Conservation (phyloP, 2,113 vertebrate species). For the Microcebus ravelobensis region DNA sequence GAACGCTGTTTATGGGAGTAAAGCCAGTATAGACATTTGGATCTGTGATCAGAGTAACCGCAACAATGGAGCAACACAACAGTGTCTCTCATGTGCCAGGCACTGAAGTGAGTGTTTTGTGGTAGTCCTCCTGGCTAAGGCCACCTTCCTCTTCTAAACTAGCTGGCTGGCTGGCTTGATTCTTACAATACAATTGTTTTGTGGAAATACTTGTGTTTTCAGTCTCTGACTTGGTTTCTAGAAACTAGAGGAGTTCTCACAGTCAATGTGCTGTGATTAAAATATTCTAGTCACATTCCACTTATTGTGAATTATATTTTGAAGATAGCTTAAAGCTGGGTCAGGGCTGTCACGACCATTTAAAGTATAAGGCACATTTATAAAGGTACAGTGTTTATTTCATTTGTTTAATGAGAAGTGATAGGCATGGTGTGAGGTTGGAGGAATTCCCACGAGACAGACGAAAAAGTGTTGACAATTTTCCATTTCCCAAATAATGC, state of each 20-base stretch:
- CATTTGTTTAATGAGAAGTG: conserved; percentile 38
- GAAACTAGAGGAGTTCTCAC: not conserved
- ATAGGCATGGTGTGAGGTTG: not conserved
- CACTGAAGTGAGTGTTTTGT: not conserved
- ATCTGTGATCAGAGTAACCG: not conserved
- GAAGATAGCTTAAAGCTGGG: not conserved
- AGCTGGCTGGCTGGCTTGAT: not conserved
- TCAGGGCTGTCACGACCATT: not conserved
- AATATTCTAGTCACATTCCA: not conserved
- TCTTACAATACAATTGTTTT: not conserved
- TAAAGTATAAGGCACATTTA: conserved; percentile 16
- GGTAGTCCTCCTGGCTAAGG: not conserved
- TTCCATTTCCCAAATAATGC: conserved; percentile 42
- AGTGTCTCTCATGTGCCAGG: not conserved
- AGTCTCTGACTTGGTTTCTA: not conserved
- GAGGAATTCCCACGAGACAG: conserved; percentile 37
- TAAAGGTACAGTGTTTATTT: conserved; percentile 28
- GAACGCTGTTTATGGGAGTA: not conserved
- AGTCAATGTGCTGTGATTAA: not conserved
- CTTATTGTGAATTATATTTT: conserved; percentile 1
- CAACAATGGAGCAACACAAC: not conserved
- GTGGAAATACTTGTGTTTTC: not conserved
- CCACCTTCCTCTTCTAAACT: not conserved
- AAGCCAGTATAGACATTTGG: not conserved
- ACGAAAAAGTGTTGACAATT: conserved; percentile 37